Evolutionary conservation across 2,888 invertebrate species (phyloP).

Genomic region (Ichneumon xanthorius): DNA sequence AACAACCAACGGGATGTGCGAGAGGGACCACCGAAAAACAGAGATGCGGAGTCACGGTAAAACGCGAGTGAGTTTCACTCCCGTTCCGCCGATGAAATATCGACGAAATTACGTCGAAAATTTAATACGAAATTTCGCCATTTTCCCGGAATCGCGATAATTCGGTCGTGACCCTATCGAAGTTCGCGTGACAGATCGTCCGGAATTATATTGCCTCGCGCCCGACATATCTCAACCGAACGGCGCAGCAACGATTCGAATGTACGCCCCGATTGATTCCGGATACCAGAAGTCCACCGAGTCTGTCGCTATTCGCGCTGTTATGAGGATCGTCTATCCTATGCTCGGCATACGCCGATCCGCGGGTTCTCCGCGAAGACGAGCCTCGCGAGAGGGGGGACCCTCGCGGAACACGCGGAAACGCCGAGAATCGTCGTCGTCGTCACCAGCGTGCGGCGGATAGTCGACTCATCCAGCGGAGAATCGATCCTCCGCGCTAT

Average conservation of each 20-base stretch:
- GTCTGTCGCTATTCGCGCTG: constrained; percentile 33
- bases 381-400: not conserved
- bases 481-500: constrained; percentile 9
- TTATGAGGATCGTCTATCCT: constrained; percentile 32
- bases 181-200: constrained; percentile 6
- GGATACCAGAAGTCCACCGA: constrained; percentile 45
- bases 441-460: constrained; percentile 33
- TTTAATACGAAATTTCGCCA: constrained; percentile 40
- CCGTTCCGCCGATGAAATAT: not conserved
- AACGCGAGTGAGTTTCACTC: not conserved
- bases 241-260: not conserved
- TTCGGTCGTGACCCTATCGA: constrained; percentile 11
- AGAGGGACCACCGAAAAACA: not conserved
- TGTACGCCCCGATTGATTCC: constrained; percentile 32
- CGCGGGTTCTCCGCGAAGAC: constrained; percentile 4
- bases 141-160: constrained; percentile 44
- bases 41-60: not conserved
- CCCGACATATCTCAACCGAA: not conserved
- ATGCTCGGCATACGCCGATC: not conserved
- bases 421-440: constrained; percentile 50
- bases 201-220: constrained; percentile 40
- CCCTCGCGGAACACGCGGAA: constrained; percentile 52
- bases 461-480: constrained; percentile 53
- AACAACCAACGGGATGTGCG: constrained; percentile 32
- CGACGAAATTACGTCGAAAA: not conserved